Evolutionary conservation across 2,113 vertebrate species (phyloP), one percentile per base, ranked within the genome.

Genomic region (Syngnathus typhle): DNA sequence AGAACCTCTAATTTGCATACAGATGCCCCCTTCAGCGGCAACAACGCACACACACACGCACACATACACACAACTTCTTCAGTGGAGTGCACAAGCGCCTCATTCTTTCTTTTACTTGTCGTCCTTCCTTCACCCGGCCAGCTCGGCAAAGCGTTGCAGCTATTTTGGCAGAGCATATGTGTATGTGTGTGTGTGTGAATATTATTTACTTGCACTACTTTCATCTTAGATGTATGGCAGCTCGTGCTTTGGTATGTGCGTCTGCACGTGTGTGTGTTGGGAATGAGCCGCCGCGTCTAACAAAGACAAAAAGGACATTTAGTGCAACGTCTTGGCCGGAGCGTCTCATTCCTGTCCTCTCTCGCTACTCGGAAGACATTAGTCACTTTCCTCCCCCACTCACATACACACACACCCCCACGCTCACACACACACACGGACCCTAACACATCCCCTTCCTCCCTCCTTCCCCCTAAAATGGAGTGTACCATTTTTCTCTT

Each of bases 1-100:
- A 91, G 90, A 89, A 88, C 84, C 61, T 75, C 85, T 87, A 80
- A 91, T 91, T 92, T 87, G 77, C 90, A 91, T 92, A 92, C 91
- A 92, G 91, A 92, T 92, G 91, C 87, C 88, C 84, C 81, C 88
- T 88, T 86, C 72, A 87, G 82, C 41, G 73, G 64, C 77, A 76
- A 87, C 82, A 82, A 39, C 38, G 8, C 38, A 39, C 38, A 39
- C 38, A 41, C 39, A 41, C 39, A 41, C 39, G 6, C 41, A 43
- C 41, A 43, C 41, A 43, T 10, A 43, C 41, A 43, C 41, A 43
- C 41, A 43, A 3, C 41, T 43, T 11, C 41, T 3, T 43, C 41
- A 43, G 41, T 43, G 41, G 41, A 43, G 10, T 43, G 41, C 41
- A 43, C 41, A 43, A 43, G 41, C 41, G 41, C 12, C 27, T 27